Base-by-base conservation (phyloP, 2,113 vertebrate species). In the Psilopogon haemacephalus region DNA sequence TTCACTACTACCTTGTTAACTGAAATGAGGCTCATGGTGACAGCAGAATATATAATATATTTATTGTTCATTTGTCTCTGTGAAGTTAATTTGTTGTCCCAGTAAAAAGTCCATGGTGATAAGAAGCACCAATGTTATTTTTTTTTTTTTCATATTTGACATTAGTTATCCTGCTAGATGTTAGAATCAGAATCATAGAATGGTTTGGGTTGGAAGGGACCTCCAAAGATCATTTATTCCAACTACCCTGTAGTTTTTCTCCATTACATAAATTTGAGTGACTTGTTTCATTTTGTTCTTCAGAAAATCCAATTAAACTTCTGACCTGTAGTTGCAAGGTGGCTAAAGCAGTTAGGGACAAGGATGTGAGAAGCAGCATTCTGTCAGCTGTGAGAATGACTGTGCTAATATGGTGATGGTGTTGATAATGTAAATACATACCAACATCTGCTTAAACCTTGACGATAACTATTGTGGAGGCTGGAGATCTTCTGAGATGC, bases 1-100 rank as follows among this genome's bases (percentile, higher is more conserved):
- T 74, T 3, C 23, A n/a, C n/a, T n/a, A n/a, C n/a, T 86, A 71
- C 12, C 58, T 90, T 60, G 12, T 92, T 89, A 94, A 38, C 70
- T 79, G 58, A 90, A 93, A 78, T 64, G 54, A 12, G 30, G 74
- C 52, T 38, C 62, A n/a, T 1, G 2, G 27, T 52, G 46, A n/a
- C 64, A 70, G 46, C 27, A 77, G 69, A 8, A 81, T 84, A 89
- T 89, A 72, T 54, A 0, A 0, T 78, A 9, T 35, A 10, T 74
- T 58, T 71, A 10, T 60, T 88, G 69, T 40, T 93, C 20, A 38
- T 83, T 73, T 85, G 16, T 82, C 19, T 75, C 52, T 67, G 9
- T 48, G 58, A 80, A 93, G 21, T 77, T 91, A 89, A 88, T 84
- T 88, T 40, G 26, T 77, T 19, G 8, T 77, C 40, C 19, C 37